A percentile compares a stretch with the other conserved stretches of the same genome.
Conservation (phyloP, 2,888 invertebrate genomes). For the Aphidoletes aphidimyza region DNA sequence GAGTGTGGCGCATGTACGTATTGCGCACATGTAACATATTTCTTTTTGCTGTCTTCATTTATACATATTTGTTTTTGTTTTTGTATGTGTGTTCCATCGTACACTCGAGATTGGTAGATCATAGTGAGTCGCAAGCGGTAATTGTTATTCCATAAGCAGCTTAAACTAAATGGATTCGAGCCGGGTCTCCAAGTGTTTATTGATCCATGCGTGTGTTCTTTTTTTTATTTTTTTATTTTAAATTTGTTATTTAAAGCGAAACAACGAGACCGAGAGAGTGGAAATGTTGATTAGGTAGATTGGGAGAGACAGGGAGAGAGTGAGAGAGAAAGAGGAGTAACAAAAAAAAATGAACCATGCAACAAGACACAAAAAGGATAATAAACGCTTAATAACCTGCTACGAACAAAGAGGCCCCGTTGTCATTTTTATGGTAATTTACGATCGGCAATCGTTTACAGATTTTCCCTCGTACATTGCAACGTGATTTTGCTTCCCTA, state of each 20-base stretch:
- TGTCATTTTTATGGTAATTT: constrained; percentile 39
- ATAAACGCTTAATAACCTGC: not conserved
- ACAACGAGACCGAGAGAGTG: no score
- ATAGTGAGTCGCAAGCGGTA: not conserved
- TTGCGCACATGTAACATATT: not conserved
- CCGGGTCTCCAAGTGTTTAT: constrained; percentile 15
- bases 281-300: no score
- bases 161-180: constrained; percentile 15
- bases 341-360: not conserved
- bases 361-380: constrained; percentile 1
- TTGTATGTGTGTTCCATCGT: not conserved
- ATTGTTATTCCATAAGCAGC: constrained; percentile 22
- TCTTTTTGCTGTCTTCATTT: not conserved
- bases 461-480: not conserved
- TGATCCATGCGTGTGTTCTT: not conserved
- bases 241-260: not conserved
- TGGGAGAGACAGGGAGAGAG: no score
- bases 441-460: constrained; percentile 36
- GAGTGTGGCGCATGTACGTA: not conserved
- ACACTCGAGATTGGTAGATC: no score
- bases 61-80: no score
- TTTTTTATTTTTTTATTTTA: not conserved
- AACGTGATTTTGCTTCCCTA: constrained; percentile 41
- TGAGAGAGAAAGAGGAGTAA: not conserved
- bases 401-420: constrained; percentile 26